Conservation (phyloP, 2,888 invertebrate species). For the Calephelis perditalis region DNA sequence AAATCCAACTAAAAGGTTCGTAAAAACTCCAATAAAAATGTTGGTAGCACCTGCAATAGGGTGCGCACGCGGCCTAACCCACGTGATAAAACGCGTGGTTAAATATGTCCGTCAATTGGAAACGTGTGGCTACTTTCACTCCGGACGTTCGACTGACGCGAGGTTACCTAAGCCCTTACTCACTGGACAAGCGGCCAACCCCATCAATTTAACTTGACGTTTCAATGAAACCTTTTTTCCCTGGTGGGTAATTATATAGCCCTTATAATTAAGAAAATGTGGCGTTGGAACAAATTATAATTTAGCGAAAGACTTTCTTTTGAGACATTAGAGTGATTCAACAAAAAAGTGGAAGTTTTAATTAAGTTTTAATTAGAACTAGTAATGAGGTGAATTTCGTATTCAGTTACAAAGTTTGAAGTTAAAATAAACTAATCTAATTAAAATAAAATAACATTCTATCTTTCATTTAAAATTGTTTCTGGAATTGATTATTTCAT, state of each 20-base stretch:
- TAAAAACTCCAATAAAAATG: constrained; percentile 1
- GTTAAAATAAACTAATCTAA: not conserved
- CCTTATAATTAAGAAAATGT: constrained; percentile 58
- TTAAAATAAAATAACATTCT: not conserved
- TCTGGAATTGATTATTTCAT: not conserved
- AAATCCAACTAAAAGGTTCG: not conserved
- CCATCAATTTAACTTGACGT: constrained; percentile 74
- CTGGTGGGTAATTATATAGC: constrained; percentile 59
- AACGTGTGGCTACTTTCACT: constrained; percentile 69
- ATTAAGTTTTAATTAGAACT: constrained; percentile 5
- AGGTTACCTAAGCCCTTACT: constrained; percentile 55
- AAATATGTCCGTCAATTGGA: constrained; percentile 51
- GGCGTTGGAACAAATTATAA: constrained; percentile 16
- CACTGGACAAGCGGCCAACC: constrained; percentile 67
- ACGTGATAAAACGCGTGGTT: constrained; percentile 51
- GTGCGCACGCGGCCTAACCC: constrained; percentile 42
- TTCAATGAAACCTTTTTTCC: constrained; percentile 70
- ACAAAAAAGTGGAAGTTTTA: constrained; percentile 10
- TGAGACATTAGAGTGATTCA: constrained; percentile 10
- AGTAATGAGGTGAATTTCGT: constrained; percentile 7
- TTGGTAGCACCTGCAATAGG: constrained; percentile 16
- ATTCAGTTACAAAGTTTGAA: not conserved
- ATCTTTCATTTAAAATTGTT: not conserved
- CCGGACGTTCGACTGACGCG: constrained; percentile 68
- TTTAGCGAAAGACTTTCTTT: constrained; percentile 12